Base-by-base conservation (phyloP, 2,888 invertebrate genomes). In the Troilus luridus region DNA sequence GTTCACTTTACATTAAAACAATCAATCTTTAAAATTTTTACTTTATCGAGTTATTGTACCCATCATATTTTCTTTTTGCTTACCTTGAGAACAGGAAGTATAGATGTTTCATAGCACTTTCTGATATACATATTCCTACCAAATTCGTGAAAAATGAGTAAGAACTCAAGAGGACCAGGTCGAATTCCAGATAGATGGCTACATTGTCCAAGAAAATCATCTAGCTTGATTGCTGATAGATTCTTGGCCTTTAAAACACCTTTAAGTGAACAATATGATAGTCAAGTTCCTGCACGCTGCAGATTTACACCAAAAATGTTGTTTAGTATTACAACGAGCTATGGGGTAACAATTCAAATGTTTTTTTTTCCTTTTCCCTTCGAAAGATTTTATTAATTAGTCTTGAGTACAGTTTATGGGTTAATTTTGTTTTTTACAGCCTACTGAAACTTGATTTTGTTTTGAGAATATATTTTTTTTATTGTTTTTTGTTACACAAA, bases 181-280 rank as follows among this genome's bases (percentile, higher is more conserved):
- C 96, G 97, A n/a, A 95, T 98, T 92, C 98, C 98, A 21, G 96
- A 96, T 93, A 96, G 98, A 92, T 98, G 98, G 98, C 95, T 98
- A 24, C 95, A 96, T 92, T 98, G 98, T 94, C 98, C 98, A 90
- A 95, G 98, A 93, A 98, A 97, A 94, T 96, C 98, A 56, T 95
- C 95, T 60, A 95, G 95, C 88, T 94, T 98, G 89, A 96, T 98
- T 91, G 96, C 96, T 81, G 96, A 96, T 90, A 97, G 98, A 94
- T 99, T 99, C 94, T 94, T 99, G 92, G 98, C 98, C 9, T 98
- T 98, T 94, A 99, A 99, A 94, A 99, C 99, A 5, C 99, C 99
- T 0, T 95, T 99, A 7, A 97, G 97, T 93, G 94, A 95, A 14
- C 95, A 96, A 91, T 99, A 97, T 94, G 97, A 99, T 94, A 96